These are phyloP conservation scores for Drosophila antonietae DNA, from an alignment of 2,888 invertebrate species.

Conservation along the genomic window DNA sequence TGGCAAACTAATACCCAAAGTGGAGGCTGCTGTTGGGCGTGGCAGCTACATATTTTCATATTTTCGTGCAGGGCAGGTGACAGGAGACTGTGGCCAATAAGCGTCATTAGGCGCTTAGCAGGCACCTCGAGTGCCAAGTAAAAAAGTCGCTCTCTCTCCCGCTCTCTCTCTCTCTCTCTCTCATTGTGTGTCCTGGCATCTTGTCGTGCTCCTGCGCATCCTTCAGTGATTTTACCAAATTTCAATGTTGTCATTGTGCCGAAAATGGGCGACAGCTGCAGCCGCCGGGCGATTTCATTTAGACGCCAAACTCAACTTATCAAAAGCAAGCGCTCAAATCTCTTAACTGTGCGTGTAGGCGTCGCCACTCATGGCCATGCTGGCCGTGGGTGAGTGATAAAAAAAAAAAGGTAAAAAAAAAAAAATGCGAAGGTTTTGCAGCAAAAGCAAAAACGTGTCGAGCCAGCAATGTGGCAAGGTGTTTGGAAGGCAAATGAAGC, in stretches of 20 bases:
- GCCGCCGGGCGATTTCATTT: constrained; percentile 55
- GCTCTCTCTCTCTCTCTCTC: not conserved
- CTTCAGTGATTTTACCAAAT: constrained; percentile 42
- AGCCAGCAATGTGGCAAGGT: constrained; percentile 65
- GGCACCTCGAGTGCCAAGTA: constrained; percentile 53
- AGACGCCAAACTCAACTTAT: constrained; percentile 35
- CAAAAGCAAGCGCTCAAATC: constrained; percentile 16
- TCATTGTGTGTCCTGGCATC: constrained; percentile 16
- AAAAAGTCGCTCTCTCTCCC: not conserved
- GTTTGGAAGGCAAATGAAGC: constrained; percentile 65
- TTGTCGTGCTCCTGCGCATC: constrained; percentile 16
- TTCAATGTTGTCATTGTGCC: constrained; percentile 51
- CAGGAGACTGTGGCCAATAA: constrained; percentile 61
- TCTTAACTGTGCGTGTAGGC: not conserved
- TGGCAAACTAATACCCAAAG: constrained; percentile 60
- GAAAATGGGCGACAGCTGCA: constrained; percentile 60
- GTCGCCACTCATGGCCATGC: not conserved
- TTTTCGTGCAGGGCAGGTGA: constrained; percentile 24
- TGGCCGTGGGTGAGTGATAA: not conserved
- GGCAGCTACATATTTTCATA: constrained; percentile 19
- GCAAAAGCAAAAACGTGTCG: constrained; percentile 73
- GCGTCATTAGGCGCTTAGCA: constrained; percentile 74
- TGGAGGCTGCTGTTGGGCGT: constrained; percentile 22
- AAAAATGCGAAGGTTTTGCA: constrained; percentile 22
- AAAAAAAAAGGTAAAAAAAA: not conserved